Evolutionary conservation across 2,888 invertebrate genomes (phyloP).

Genomic region (Sesia apiformis): DNA sequence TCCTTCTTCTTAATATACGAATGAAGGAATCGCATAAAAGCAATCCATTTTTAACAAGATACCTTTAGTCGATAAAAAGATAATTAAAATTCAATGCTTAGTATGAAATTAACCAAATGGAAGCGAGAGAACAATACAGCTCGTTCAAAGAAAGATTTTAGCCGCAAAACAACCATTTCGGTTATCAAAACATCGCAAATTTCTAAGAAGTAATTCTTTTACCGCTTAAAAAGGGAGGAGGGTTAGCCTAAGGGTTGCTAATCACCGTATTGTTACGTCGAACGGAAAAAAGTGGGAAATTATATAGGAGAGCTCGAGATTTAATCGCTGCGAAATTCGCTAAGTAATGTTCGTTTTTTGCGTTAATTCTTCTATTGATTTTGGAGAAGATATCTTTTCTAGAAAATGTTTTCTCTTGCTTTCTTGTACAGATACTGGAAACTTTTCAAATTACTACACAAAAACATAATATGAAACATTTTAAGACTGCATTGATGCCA

Average conservation of each 20-base stretch:
- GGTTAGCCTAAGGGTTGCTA: conserved; percentile 39
- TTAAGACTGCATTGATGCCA: too few species aligned
- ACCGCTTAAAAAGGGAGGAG: conserved; percentile 31
- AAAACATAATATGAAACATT: too few species aligned
- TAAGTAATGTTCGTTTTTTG: conserved; percentile 4
- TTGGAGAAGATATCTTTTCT: neutral
- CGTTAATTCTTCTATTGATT: neutral
- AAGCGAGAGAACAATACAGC: neutral
- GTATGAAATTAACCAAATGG: neutral
- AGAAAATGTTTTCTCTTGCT: too few species aligned
- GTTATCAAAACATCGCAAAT: conserved; percentile 37
- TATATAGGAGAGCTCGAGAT: conserved; percentile 10
- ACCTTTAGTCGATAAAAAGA: too few species aligned
- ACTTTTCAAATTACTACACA: too few species aligned
- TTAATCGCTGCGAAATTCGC: conserved; percentile 11
- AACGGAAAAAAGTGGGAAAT: conserved; percentile 26
- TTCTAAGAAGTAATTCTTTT: conserved; percentile 36
- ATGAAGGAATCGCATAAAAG: too few species aligned
- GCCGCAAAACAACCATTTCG: conserved; percentile 20
- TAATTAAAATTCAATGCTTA: neutral
- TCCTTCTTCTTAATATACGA: too few species aligned
- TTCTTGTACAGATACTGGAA: too few species aligned
- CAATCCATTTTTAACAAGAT: too few species aligned
- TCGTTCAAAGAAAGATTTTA: neutral
- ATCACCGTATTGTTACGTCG: conserved; percentile 44